Evolutionary conservation across 2,888 invertebrate genomes (phyloP).

Genomic region (Zele albiditarsus): DNA sequence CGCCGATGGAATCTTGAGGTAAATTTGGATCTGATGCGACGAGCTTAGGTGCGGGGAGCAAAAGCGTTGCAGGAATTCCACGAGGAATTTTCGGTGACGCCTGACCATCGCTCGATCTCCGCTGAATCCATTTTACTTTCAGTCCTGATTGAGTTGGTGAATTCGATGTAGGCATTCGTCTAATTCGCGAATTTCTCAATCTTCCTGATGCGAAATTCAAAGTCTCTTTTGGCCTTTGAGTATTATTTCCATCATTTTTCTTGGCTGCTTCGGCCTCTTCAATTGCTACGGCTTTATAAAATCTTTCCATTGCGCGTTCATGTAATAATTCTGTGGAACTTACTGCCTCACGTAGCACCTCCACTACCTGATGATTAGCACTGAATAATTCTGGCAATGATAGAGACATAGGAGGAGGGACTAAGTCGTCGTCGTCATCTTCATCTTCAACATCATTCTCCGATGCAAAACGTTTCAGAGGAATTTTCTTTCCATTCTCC

Average conservation of each 20-base stretch:
- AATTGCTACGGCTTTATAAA: slow-evolving; percentile 84
- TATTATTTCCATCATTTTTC: slow-evolving; percentile 47
- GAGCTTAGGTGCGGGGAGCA: slow-evolving; percentile 50
- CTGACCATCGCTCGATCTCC: slow-evolving; percentile 68
- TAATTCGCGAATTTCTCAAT: slow-evolving; percentile 60
- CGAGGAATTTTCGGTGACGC: slow-evolving; percentile 48
- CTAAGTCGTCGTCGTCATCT: slow-evolving; percentile 76
- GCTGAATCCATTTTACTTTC: slow-evolving; percentile 58
- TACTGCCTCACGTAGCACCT: slow-evolving; percentile 80
- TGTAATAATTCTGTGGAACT: slow-evolving; percentile 89
- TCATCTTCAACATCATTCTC: slow-evolving; percentile 63
- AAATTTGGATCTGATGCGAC: slow-evolving; percentile 66
- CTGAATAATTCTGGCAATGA: slow-evolving; percentile 85
- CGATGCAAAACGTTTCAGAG: slow-evolving; percentile 40
- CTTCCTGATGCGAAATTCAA: slow-evolving; percentile 49
- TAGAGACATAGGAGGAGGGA: slow-evolving; percentile 86
- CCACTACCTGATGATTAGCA: slow-evolving; percentile 75
- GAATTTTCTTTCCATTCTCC: slow-evolving; percentile 56
- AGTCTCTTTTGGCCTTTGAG: slow-evolving; percentile 50
- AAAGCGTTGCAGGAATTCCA: slow-evolving; percentile 47
- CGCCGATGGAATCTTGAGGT: slow-evolving; percentile 46
- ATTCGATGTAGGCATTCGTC: slow-evolving; percentile 74
- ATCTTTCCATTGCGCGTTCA: slow-evolving; percentile 86
- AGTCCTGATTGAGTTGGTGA: slow-evolving; percentile 63
- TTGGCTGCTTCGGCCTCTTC: slow-evolving; percentile 77